Conservation (phyloP, 1,140 invertebrate genomes). For the Ostrea denselamellosa region DNA sequence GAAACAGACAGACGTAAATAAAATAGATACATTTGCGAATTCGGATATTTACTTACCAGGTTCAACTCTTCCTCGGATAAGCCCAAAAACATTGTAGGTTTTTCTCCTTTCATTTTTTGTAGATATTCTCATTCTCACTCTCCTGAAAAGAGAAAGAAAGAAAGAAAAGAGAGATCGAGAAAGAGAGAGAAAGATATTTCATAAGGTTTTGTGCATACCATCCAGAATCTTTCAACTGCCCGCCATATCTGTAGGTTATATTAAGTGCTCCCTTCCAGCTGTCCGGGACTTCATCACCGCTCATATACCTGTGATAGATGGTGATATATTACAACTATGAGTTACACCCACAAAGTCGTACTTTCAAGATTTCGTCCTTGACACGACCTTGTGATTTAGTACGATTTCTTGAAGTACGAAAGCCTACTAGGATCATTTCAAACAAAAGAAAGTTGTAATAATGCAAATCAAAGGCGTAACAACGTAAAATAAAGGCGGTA, state of each 20-base stretch:
- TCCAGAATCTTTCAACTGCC: conserved; percentile 48
- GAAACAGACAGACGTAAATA: too few species aligned
- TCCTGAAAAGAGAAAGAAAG: conserved; percentile 50
- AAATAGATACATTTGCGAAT: too few species aligned
- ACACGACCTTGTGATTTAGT: too few species aligned
- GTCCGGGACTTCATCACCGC: conserved; percentile 69
- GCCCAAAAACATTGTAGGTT: conserved; percentile 80
- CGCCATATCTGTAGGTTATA: conserved; percentile 79
- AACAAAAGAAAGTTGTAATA: too few species aligned
- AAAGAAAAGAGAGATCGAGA: not conserved
- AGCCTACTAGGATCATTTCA: too few species aligned
- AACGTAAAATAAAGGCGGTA: too few species aligned
- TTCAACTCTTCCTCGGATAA: conserved; percentile 79
- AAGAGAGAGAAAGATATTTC: not conserved
- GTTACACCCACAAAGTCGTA: too few species aligned
- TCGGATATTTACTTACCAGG: conserved; percentile 72
- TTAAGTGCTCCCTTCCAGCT: conserved; percentile 78
- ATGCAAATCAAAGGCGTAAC: conserved; percentile 19
- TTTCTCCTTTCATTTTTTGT: conserved; percentile 62
- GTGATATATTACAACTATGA: too few species aligned
- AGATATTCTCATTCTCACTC: conserved; percentile 64
- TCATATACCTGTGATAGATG: conserved; percentile 56
- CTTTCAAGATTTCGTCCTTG: too few species aligned
- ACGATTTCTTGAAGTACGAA: too few species aligned
- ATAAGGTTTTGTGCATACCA: not conserved